Base-by-base conservation (phyloP, 2,888 invertebrate species). In the Acholoe squamosa region DNA sequence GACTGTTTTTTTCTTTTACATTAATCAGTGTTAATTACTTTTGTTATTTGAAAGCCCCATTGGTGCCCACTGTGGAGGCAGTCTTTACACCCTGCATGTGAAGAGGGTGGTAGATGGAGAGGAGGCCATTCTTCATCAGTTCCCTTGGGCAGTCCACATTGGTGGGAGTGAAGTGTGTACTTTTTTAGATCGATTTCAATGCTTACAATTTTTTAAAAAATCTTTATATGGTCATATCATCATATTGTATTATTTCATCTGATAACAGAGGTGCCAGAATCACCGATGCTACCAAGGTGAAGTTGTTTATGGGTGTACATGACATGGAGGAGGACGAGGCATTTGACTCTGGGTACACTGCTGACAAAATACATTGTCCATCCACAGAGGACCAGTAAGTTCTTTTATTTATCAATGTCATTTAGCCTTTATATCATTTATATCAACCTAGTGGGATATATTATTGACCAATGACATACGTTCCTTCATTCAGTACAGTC, bases 351-450 rank as follows among this genome's bases (percentile, higher is more conserved):
- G 3, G 0, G 28, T 0, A 7, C 28, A 28, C 31, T 1, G 71
- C 71, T 3, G n/a, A n/a, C n/a, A n/a, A n/a, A n/a, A n/a, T n/a
- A n/a, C 71, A 25, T 71, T 25, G 0, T 71, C 71, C 71, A 71
- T 28, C 71, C 71, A 14, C 71, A 71, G 71, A 71, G 71, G 31
- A 28, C 71, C 16, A 71, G 71, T 71, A 28, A n/a, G 71, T 71
- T 61, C 43, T 43, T 10, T 43, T 43, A 43, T 43, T 43, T 7
- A 43, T 10, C 43, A 43, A 43, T 43, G 43, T n/a, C n/a, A n/a
- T n/a, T n/a, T n/a, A n/a, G n/a, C n/a, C n/a, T n/a, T n/a, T n/a
- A n/a, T n/a, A n/a, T n/a, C n/a, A n/a, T n/a, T n/a, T n/a, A n/a
- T n/a, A n/a, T n/a, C n/a, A n/a, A n/a, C n/a, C n/a, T n/a, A n/a